Evolutionary conservation across 2,888 invertebrate species (phyloP), one percentile per base, ranked within the genome.

Genomic region (Lepas anatifera): DNA sequence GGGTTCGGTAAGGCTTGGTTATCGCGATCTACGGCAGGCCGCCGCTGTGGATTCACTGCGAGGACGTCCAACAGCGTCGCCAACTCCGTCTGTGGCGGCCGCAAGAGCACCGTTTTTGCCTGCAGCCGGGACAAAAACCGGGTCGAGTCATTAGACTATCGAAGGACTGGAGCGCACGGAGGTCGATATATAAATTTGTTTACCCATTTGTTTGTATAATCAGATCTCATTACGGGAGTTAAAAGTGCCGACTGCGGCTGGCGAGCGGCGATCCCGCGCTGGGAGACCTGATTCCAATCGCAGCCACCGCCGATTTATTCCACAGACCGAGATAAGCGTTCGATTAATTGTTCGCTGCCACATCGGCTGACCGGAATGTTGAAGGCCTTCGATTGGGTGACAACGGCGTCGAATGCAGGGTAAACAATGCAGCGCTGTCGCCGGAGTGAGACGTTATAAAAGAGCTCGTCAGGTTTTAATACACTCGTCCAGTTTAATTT

Each of bases 181-280:
- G 58, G 32, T 22, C 58, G 58, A 58, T 58, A 32, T 58, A 58
- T 58, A 58, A 58, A 58, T 58, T 58, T 58, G 58, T 58, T 58
- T 58, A 58, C 58, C 58, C 29, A 58, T 58, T 58, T 58, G 58
- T 58, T 32, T 58, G 58, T 32, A 32, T 58, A 58, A 58, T 58
- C 58, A 58, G 58, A 58, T 58, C 58, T 58, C 58, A 58, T 58
- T 58, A 58, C 32, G 2, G 32, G 7, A 25, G 32, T 58, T 32
- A 32, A 58, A 58, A 32, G 58, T 18, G 32, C 58, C 32, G n/a
- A n/a, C n/a, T n/a, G n/a, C n/a, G n/a, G n/a, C n/a, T n/a, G 32
- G 32, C 32, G 18, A 25, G 32, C 11, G 18, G 18, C 32, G 50
- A 27, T 32, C 29, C 4, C 58, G 32, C 18, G 25, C 58, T 3